Conservation (phyloP, 2,113 vertebrate genomes). For the Nansenia antarctica region DNA sequence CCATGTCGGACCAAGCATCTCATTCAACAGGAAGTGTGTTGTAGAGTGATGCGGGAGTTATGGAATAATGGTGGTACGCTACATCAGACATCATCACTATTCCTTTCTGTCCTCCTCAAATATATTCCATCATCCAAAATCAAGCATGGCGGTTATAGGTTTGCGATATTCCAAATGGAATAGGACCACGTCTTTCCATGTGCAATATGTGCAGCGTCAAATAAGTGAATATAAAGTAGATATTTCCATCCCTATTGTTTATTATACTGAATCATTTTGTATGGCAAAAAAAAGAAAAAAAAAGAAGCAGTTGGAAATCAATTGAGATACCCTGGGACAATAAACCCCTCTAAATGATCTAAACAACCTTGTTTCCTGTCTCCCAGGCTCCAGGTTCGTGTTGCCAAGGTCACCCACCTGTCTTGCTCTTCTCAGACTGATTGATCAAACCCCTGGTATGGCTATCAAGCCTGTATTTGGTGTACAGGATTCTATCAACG, state of each 20-base stretch:
- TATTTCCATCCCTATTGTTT: too few species aligned
- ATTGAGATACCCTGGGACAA: too few species aligned
- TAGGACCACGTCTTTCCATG: too few species aligned
- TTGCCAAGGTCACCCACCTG: conserved; percentile 38
- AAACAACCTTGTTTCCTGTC: not conserved
- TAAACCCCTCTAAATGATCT: not conserved
- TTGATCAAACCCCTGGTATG: too few species aligned
- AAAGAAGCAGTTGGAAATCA: too few species aligned
- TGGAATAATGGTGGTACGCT: not conserved
- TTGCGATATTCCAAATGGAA: too few species aligned
- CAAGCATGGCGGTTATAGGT: too few species aligned
- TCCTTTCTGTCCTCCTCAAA: not conserved
- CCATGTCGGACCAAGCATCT: not conserved
- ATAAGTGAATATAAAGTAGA: too few species aligned
- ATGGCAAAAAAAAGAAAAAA: too few species aligned
- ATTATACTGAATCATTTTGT: too few species aligned
- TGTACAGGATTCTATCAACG: conserved; percentile 45
- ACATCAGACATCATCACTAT: not conserved
- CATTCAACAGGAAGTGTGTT: not conserved
- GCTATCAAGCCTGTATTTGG: conserved; percentile 45
- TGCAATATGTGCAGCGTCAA: too few species aligned
- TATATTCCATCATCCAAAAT: not conserved
- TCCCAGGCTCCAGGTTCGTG: not conserved
- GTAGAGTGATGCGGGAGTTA: not conserved
- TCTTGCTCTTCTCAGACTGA: conserved; percentile 2